These are phyloP conservation scores for Melospiza georgiana DNA, from an alignment of 2,113 vertebrate genomes.

Conservation along the genomic window DNA sequence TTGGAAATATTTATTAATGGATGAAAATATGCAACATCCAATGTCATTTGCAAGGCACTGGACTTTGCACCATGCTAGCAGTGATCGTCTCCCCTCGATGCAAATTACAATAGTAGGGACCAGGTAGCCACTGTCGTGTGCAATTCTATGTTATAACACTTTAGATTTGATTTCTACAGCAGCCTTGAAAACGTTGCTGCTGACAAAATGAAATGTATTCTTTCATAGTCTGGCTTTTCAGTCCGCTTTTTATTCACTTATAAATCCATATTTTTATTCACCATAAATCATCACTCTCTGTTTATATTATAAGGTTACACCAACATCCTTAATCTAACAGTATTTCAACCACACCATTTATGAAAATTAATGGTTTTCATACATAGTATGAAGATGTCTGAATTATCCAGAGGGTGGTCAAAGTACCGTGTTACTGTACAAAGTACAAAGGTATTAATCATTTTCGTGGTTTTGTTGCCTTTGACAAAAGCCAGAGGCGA, in stretches of 20 bases:
- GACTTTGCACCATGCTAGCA: neutral
- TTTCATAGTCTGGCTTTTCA: neutral
- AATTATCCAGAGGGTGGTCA: neutral
- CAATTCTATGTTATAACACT: neutral
- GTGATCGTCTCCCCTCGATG: neutral
- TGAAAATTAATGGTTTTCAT: constrained; percentile 23
- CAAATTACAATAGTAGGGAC: neutral
- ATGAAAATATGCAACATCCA: neutral
- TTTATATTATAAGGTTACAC: neutral
- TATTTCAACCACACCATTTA: constrained; percentile 4
- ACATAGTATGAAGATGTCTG: neutral
- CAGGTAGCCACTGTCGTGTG: neutral
- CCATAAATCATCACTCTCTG: neutral
- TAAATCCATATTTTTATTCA: too few species aligned
- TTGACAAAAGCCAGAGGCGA: neutral
- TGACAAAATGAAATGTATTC: neutral
- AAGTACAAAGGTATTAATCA: neutral
- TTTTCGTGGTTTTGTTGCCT: neutral
- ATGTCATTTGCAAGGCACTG: neutral
- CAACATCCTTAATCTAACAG: neutral
- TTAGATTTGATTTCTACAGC: neutral
- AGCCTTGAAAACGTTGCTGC: neutral
- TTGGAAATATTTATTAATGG: neutral
- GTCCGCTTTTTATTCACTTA: neutral
- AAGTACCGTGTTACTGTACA: neutral